phyloP scores from a whole-genome alignment of 2,113 vertebrate species.

The Cyprinodon brontotheroides region DNA sequence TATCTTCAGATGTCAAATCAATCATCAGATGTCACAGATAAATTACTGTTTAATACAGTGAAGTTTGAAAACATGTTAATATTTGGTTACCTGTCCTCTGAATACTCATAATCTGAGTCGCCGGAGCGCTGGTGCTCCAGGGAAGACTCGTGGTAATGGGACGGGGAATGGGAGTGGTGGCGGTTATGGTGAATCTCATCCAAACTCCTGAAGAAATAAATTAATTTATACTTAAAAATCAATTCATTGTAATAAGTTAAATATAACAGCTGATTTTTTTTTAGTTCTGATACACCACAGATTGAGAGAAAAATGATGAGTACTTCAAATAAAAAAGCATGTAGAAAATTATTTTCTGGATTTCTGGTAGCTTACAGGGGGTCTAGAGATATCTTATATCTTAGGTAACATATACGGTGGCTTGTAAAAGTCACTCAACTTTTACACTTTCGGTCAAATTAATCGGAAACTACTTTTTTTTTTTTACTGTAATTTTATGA shows the following conservation, averaged over 20 bases:
- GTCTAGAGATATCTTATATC: neutral
- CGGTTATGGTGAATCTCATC: constrained; percentile 98
- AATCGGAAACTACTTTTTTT: neutral
- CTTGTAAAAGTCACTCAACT: neutral
- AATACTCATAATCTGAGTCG: constrained; percentile 93
- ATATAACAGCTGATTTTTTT: neutral
- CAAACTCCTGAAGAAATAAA: constrained; percentile 86
- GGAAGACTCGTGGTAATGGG: constrained; percentile 90
- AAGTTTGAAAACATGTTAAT: neutral
- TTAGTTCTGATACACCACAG: neutral
- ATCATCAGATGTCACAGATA: neutral
- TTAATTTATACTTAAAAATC: neutral
- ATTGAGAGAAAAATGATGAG: neutral
- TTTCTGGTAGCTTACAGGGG: neutral
- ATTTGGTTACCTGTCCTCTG: constrained; percentile 93
- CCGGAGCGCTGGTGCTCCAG: constrained; percentile 87
- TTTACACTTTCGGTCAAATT: neutral
- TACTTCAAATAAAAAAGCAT: neutral
- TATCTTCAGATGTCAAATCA: neutral
- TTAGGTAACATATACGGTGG: neutral
- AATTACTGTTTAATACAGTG: neutral
- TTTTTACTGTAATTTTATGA: too few relatives aligned
- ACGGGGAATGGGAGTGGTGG: constrained; percentile 92
- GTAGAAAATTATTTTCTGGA: neutral
- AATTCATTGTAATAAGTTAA: too few relatives aligned